These are phyloP conservation scores for Ibidorhyncha struthersii DNA, from an alignment of 2,113 vertebrate species.

Conservation along the genomic window DNA sequence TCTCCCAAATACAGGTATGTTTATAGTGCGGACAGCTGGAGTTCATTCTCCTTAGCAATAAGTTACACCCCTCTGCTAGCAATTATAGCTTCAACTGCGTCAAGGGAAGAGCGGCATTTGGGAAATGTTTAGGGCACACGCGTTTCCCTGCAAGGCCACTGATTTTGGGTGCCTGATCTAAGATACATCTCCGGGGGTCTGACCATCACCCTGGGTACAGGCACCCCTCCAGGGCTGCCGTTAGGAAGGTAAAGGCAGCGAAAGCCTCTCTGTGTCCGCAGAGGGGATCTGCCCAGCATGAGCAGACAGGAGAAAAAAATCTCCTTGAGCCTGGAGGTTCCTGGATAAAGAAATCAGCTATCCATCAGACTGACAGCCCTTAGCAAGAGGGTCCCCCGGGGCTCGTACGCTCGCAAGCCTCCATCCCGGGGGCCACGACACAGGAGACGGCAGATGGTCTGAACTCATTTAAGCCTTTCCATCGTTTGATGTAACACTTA, in stretches of 20 bases:
- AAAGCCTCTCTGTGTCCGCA: accelerated
- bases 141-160: not conserved
- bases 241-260: not conserved
- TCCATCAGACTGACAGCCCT: constrained; percentile 26
- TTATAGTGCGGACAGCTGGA: not conserved
- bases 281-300: not conserved
- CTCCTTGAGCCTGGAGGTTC: not conserved
- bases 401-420: not conserved
- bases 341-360: constrained; percentile 19
- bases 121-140: not conserved
- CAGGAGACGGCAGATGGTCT: constrained; percentile 30
- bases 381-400: not conserved
- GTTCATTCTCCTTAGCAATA: not conserved
- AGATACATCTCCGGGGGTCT: not conserved
- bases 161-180: not conserved
- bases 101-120: not conserved
- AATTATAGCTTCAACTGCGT: not conserved
- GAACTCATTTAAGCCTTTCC: constrained; percentile 36
- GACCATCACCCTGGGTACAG: not conserved
- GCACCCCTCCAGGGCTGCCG: not conserved
- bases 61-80: not conserved
- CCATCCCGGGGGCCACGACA: not conserved
- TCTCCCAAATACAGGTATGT: not conserved
- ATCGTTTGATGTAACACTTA: constrained; percentile 36
- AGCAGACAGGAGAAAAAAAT: not conserved